Evolutionary conservation across 2,113 vertebrate species (phyloP), one percentile per base, ranked within the genome.

Genomic region (Probosciger aterrimus): DNA sequence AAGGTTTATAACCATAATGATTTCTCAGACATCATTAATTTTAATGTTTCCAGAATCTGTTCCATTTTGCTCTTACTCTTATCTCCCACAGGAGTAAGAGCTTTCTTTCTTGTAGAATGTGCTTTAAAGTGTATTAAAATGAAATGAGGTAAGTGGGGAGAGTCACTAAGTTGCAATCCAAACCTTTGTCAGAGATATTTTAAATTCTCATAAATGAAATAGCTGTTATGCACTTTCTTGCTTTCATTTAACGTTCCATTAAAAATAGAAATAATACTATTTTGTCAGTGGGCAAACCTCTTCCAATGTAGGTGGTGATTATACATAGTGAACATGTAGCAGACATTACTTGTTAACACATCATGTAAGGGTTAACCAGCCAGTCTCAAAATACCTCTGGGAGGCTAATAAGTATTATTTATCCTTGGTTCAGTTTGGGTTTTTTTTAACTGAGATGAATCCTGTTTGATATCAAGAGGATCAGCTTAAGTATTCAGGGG

Each of bases 1-100:
- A 86, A 89, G 53, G 80, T 95, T 91, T 96, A 74, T 74, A 95
- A 78, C 77, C 60, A 33, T 93, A 94, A 95, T 73, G 81, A 92
- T 93, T 96, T 96, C 86, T 97, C 88, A 94, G 92, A 95, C 90
- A 82, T 92, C 94, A 93, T 96, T 92, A 96, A 95, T 97, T 96
- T 97, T 97, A 94, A 92, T 95, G 82, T 88, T 96, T 91, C 71
- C 80, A 93, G 86, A 53, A 91, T 97, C 83, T 94, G 80, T 90
- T 94, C 92, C 76, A 81, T 91, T 96, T 92, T 91, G 50, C 73
- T 90, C 50, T 95, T 88, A 94, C 50, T 91, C 55, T 84, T 76
- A 67, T 74, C 75, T 96, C 94, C 88, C 88, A 68, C 15, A 43
- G 88, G 92, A 95, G 23, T 64, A 88, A 90, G 33, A 64, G 4